These are phyloP conservation scores for Phalloptychus januarius DNA, from an alignment of 2,797 vertebrate species.

Conservation along the genomic window DNA sequence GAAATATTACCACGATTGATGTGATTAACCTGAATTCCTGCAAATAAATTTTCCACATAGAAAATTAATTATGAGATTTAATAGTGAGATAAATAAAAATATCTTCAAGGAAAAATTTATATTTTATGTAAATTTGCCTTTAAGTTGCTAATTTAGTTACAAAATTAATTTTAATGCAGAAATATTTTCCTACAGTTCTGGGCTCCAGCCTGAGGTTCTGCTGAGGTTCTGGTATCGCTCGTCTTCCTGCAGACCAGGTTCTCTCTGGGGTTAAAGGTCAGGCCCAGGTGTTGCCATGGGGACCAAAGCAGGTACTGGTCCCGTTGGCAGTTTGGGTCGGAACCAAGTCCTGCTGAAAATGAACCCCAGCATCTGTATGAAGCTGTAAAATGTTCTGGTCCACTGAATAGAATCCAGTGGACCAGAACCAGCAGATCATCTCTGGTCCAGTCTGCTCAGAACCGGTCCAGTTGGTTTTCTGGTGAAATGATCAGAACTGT, in stretches of 20 bases:
- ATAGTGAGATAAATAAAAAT: background rate
- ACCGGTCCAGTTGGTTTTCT: slow-evolving; percentile 30
- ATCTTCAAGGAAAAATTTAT: background rate
- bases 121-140: background rate
- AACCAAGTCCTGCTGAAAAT: background rate
- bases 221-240: background rate
- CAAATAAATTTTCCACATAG: background rate
- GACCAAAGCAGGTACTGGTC: background rate
- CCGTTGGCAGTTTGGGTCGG: background rate
- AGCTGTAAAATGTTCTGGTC: background rate
- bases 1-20: background rate
- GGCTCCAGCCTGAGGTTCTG: background rate
- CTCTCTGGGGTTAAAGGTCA: background rate
- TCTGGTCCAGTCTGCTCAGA: background rate
- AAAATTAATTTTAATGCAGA: background rate
- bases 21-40: background rate
- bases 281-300: background rate
- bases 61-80: background rate
- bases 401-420: background rate
- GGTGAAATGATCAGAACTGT: slow-evolving; percentile 54
- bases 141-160: background rate
- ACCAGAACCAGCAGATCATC: background rate
- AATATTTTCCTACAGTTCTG: background rate
- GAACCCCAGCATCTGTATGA: background rate
- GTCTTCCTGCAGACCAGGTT: background rate